phyloP scores from a whole-genome alignment of 2,797 vertebrate genomes.

The Paedocypris micromegethes region DNA sequence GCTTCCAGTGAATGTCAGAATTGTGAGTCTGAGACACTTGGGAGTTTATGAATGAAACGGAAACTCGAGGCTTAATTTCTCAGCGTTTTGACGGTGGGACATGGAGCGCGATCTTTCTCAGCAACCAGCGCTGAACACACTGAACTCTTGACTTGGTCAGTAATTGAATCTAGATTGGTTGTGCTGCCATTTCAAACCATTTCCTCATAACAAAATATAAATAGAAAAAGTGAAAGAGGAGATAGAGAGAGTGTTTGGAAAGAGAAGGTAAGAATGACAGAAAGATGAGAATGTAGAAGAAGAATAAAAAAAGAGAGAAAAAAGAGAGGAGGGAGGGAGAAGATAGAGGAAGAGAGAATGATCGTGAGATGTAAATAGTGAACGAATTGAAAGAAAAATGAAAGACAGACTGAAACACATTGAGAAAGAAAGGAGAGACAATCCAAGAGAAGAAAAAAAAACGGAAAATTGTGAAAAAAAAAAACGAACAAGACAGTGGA shows the following conservation, averaged over 20 bases:
- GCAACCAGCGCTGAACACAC: conserved; percentile 42
- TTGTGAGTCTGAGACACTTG: conserved; percentile 5
- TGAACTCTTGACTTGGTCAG: conserved; percentile 45
- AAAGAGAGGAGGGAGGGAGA: no score
- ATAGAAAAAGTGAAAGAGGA: no score
- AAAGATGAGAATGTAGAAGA: no score
- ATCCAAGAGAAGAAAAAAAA: no score
- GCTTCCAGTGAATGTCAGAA: conserved; percentile 15
- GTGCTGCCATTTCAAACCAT: conserved; percentile 47
- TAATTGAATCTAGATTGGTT: conserved; percentile 65
- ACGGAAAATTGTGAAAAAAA: no score
- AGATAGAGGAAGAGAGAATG: no score
- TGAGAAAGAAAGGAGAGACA: no score
- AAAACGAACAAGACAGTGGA: no score
- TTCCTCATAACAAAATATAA: conserved; percentile 22
- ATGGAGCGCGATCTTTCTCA: conserved; percentile 48
- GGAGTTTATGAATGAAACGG: conserved; percentile 18
- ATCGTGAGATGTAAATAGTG: no score
- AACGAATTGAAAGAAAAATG: no score
- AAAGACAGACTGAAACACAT: no score
- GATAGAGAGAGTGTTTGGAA: conserved; percentile 12
- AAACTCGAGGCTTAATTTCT: conserved; percentile 11
- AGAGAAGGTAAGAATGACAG: conserved; percentile 23
- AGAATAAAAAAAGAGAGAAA: no score
- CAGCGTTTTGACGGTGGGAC: conserved; percentile 12